Evolutionary conservation across 2,888 invertebrate genomes (phyloP), one percentile per base, ranked within the genome.

Genomic region (Alloplasta piceator): DNA sequence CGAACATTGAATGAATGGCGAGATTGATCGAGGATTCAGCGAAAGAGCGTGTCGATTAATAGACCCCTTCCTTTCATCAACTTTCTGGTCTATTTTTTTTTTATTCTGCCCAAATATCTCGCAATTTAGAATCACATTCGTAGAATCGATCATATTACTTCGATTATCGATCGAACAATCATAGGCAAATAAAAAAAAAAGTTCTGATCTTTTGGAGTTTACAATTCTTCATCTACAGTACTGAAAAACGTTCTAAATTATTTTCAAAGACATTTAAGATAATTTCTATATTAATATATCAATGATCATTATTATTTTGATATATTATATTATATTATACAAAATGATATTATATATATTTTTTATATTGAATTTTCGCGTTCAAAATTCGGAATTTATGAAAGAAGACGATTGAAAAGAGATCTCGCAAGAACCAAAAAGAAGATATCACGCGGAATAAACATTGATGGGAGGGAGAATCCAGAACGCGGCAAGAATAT

Each of bases 371-470:
- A 26, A 26, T 26, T 26, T 26, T 26, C 26, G 26, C 26, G 26
- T 26, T 26, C 3, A 26, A 1, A 26, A 26, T 26, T 26, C 26
- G 3, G 1, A 4, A 5, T 39, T 48, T 12, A 9, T 12, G n/a
- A 58, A 26, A 10, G 43, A n/a, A 50, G 36, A 58, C 12, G 48
- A 56, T 56, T n/a, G 26, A 63, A 61, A 12, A 55, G 9, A 5
- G 12, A 61, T 7, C 5, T 26, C 3, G 26, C 26, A 60, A 60
- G 12, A 48, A 10, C 38, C 10, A 60, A 67, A 64, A 43, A 58
- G 46, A 60, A 78, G 66, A 78, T 72, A 67, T 78, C 55, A 78
- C 26, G 26, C 26, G 26, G 26, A 26, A 26, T 26, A 26, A 26
- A 26, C 26, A 26, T 26, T 26, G 26, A 26, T 26, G 3, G 43